These are phyloP conservation scores for Limnephilus marmoratus DNA, from an alignment of 2,888 invertebrate species.

Conservation along the genomic window DNA sequence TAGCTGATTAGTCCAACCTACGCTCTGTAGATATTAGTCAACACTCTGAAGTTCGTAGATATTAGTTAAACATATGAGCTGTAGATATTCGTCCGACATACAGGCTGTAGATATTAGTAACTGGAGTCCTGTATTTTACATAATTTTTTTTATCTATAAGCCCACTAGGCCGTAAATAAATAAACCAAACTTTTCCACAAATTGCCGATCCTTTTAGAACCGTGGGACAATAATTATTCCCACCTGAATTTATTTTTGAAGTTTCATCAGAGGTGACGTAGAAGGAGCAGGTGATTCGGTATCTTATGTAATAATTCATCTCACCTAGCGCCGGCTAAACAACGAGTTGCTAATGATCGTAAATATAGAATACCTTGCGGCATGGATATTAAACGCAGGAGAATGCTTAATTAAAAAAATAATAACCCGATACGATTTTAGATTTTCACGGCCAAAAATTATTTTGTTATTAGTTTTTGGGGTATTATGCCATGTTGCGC, in stretches of 20 bases:
- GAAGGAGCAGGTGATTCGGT: constrained; percentile 22
- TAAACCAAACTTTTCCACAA: not conserved
- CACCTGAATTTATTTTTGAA: not conserved
- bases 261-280: constrained; percentile 32
- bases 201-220: not conserved
- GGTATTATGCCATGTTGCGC: too few species aligned
- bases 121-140: too few species aligned
- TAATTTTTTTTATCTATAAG: too few species aligned
- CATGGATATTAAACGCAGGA: not conserved
- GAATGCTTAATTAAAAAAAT: not conserved
- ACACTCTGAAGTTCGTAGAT: too few species aligned
- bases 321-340: constrained; percentile 33
- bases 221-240: not conserved
- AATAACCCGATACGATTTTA: too few species aligned
- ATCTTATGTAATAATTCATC: not conserved
- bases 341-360: constrained; percentile 28
- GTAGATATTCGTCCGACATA: too few species aligned
- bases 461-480: too few species aligned
- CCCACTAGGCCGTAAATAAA: not conserved
- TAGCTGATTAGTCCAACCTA: too few species aligned
- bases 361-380: constrained; percentile 25
- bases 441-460: too few species aligned
- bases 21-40: too few species aligned
- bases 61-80: too few species aligned
- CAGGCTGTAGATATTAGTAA: too few species aligned